A percentile compares a stretch with the other conserved stretches of the same genome.
Conservation (phyloP, 2,888 invertebrate genomes). For the Pristionchus fissidentatus region DNA sequence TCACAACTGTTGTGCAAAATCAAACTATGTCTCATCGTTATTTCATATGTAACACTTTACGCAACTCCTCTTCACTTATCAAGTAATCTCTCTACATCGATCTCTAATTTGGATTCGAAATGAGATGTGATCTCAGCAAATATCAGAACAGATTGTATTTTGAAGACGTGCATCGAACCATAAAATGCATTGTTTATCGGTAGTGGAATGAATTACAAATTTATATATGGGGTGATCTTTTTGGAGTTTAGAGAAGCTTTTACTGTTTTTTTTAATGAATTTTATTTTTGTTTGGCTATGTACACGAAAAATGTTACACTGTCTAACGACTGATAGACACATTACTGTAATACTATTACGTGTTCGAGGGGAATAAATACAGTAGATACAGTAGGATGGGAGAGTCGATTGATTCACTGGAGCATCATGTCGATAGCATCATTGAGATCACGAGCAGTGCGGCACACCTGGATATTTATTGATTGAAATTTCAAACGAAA, state of each 20-base stretch:
- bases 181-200: no score
- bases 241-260: background rate
- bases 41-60: no score
- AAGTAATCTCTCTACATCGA: no score
- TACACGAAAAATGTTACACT: background rate
- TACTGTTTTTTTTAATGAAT: background rate
- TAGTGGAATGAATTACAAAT: no score
- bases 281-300: background rate
- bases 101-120: no score
- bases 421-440: slow-evolving; percentile 34
- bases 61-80: no score
- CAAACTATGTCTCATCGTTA: no score
- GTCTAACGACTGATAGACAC: background rate
- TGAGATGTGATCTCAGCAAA: no score
- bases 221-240: no score
- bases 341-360: background rate
- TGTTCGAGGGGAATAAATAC: background rate
- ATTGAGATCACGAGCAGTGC: background rate
- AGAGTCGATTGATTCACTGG: background rate
- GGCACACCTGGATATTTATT: background rate
- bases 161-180: no score
- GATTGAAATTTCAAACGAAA: background rate
- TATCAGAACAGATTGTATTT: no score
- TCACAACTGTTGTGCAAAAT: no score
- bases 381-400: background rate